A percentile compares a stretch with the other conserved stretches of the same genome.
These are phyloP conservation scores for Fabriciana adippe DNA, from an alignment of 2,888 invertebrate species.

Conservation along the genomic window DNA sequence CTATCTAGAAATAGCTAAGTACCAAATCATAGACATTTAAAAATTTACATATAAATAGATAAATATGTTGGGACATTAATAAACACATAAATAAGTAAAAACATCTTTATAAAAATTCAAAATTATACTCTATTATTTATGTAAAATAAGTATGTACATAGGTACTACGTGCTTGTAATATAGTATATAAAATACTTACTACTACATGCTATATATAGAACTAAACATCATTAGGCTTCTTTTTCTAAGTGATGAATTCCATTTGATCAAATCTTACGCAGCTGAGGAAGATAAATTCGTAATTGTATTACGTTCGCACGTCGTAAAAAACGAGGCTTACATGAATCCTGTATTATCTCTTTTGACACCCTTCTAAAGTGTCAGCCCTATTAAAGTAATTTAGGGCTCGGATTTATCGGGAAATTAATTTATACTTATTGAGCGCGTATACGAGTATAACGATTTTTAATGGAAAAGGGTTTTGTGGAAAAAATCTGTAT, in stretches of 20 bases:
- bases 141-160: too few species aligned
- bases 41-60: too few species aligned
- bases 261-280: conserved; percentile 2
- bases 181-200: too few species aligned
- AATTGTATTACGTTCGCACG: conserved; percentile 16
- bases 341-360: conserved; percentile 16
- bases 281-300: conserved; percentile 16
- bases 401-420: conserved; percentile 3
- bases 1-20: too few species aligned
- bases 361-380: conserved; percentile 13
- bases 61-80: too few species aligned
- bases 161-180: too few species aligned
- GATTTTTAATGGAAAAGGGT: background rate
- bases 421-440: conserved; percentile 14
- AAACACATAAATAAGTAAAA: too few species aligned
- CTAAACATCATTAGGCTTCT: background rate
- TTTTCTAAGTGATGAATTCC: conserved; percentile 2
- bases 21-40: too few species aligned
- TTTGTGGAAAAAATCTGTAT: background rate
- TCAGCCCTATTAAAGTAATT: conserved; percentile 15
- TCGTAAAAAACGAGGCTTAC: conserved; percentile 15
- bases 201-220: background rate
- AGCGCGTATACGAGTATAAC: background rate
- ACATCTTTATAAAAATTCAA: too few species aligned
- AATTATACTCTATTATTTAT: too few species aligned